Percentiles rank a stretch among this genome's conserved stretches.
These are phyloP conservation scores for Capromys pilorides DNA, from an alignment of 2,797 vertebrate genomes.

Conservation along the genomic window DNA sequence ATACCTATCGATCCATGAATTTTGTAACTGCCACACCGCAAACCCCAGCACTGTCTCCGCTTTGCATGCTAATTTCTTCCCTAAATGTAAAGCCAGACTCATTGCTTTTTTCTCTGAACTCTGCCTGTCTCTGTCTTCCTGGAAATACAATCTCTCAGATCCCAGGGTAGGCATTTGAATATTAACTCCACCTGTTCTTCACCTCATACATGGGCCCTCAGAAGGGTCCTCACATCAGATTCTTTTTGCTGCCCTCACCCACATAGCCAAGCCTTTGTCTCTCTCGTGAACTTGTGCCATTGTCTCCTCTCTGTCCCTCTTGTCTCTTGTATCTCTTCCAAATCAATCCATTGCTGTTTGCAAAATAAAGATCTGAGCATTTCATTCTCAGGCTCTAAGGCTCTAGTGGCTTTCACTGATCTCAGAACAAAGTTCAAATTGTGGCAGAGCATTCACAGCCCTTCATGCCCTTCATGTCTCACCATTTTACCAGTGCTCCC, in stretches of 20 bases:
- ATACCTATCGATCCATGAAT: background rate
- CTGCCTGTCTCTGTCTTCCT: background rate
- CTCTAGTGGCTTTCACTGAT: background rate
- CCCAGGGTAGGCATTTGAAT: background rate
- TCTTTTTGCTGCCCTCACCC: background rate
- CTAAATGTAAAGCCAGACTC: background rate
- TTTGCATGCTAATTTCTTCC: background rate
- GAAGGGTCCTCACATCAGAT: rapidly evolving
- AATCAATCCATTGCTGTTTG: background rate
- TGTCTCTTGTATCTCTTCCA: background rate
- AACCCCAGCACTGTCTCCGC: background rate
- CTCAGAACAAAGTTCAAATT: background rate
- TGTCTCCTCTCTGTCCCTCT: background rate
- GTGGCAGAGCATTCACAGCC: rapidly evolving
- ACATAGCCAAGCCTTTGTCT: background rate
- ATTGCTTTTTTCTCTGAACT: background rate
- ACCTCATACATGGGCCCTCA: background rate
- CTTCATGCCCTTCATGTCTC: background rate
- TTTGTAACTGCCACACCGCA: background rate
- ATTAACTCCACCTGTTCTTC: background rate
- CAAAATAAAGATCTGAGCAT: background rate
- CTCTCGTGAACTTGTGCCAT: rapidly evolving
- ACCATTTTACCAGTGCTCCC: background rate
- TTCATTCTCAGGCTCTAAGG: background rate
- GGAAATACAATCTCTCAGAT: too few species aligned